Conservation (phyloP, 2,888 invertebrate species). For the Tachina lurida region DNA sequence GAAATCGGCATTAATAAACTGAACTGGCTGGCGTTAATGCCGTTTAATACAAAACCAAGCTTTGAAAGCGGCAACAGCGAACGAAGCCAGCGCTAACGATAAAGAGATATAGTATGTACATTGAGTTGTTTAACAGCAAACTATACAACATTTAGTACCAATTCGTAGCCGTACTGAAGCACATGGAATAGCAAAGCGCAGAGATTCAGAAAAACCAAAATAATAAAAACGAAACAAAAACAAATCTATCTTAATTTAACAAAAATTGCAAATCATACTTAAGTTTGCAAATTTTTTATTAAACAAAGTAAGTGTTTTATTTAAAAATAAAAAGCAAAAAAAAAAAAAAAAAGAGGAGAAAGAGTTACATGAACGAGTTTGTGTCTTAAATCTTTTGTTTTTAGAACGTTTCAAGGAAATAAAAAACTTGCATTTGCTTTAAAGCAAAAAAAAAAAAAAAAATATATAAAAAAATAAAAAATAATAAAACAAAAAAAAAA, state of each 20-base stretch:
- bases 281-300: constrained; percentile 26
- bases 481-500: not conserved
- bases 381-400: constrained; percentile 78
- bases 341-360: not conserved
- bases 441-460: not conserved
- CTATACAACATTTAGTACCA: constrained; percentile 77
- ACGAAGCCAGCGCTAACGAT: constrained; percentile 63
- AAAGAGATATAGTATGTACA: constrained; percentile 25
- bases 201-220: constrained; percentile 14
- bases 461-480: too few relatives aligned
- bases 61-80: constrained; percentile 25
- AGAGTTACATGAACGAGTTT: constrained; percentile 69
- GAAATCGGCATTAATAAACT: constrained; percentile 62
- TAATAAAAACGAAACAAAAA: constrained; percentile 18
- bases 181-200: constrained; percentile 73
- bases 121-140: constrained; percentile 62
- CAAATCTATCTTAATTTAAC: constrained; percentile 17
- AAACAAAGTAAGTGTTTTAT: constrained; percentile 43
- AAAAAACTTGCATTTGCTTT: not conserved
- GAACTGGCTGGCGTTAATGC: constrained; percentile 52
- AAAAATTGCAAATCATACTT: constrained; percentile 55
- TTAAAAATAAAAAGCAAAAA: constrained; percentile 36
- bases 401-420: constrained; percentile 15
- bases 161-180: constrained; percentile 78
- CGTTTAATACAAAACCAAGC: constrained; percentile 30